These are phyloP conservation scores for Drosophila chauvacae DNA, from an alignment of 1,140 invertebrate genomes.

Conservation along the genomic window DNA sequence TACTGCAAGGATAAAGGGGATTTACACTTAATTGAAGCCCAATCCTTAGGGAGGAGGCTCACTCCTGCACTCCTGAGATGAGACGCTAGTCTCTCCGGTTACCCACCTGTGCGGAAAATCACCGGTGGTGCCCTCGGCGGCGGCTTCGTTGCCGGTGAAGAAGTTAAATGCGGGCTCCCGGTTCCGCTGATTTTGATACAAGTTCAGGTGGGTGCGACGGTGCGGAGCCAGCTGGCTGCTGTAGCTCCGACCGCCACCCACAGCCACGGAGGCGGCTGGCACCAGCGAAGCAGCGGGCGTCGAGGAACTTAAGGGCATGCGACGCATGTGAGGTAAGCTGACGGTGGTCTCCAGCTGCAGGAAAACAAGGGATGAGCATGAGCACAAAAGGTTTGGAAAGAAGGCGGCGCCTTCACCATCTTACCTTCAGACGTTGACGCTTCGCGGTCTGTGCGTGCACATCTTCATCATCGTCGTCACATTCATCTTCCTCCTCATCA, in stretches of 20 bases:
- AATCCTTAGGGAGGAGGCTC: too few relatives aligned
- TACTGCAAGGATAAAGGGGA: slow-evolving; percentile 34
- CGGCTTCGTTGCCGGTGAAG: slow-evolving; percentile 50
- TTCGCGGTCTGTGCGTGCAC: slow-evolving; percentile 36
- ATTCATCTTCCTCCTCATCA: slow-evolving; percentile 44
- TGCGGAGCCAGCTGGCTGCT: slow-evolving; percentile 30
- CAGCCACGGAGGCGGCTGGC: slow-evolving; percentile 17
- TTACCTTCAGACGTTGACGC: slow-evolving; percentile 41
- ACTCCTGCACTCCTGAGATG: background rate
- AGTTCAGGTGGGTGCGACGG: slow-evolving; percentile 57
- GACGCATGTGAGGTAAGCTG: slow-evolving; percentile 39
- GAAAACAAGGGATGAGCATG: background rate
- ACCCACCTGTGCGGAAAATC: slow-evolving; percentile 66
- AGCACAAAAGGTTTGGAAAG: too few relatives aligned
- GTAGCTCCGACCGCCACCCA: slow-evolving; percentile 17
- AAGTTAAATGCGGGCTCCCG: slow-evolving; percentile 74
- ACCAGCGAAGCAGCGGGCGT: slow-evolving; percentile 48
- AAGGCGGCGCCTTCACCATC: too few relatives aligned
- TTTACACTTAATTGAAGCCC: too few relatives aligned
- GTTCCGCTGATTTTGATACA: slow-evolving; percentile 50
- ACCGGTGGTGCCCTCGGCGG: slow-evolving; percentile 65
- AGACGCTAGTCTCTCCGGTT: background rate
- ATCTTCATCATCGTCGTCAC: slow-evolving; percentile 57
- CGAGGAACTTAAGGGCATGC: slow-evolving; percentile 47
- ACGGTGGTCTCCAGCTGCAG: slow-evolving; percentile 25